Base-by-base conservation (phyloP, 2,888 invertebrate genomes). In the Notodonta dromedarius region DNA sequence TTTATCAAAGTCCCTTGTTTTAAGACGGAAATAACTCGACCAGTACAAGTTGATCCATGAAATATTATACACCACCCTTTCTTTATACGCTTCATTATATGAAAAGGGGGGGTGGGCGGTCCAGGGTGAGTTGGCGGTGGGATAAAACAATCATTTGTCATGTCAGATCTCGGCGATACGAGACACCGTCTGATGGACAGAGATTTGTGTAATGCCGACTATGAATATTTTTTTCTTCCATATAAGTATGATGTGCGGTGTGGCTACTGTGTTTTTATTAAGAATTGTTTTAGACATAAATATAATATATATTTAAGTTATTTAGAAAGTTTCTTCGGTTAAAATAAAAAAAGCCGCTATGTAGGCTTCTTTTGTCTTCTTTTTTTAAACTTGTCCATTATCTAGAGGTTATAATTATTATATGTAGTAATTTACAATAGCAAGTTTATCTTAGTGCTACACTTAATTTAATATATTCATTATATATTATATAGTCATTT, bases 141-240 rank as follows among this genome's bases (percentile, higher is more conserved):
- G 71, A 71, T 79, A 74, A 76, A 75, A 76, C 77, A 72, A 84
- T 89, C 87, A 90, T 93, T 92, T 89, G 89, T 92, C 91, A 88
- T 85, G 90, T 91, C 91, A 87, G 91, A 93, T 91, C 79, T 67
- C 70, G 66, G 84, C 74, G 92, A 92, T 91, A 90, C 72, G 86
- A 88, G 89, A 84, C 75, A 76, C 75, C 69, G 71, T 59, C 74
- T 88, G 91, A 91, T 87, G 91, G 90, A 86, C 89, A 78, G 77
- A 87, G 90, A 90, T 91, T 90, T 89, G 87, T 86, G 83, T 84
- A 81, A 86, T 85, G 74, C 79, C 73, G 78, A 81, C 87, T 87
- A 89, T 90, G 88, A 89, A 90, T 90, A 90, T 86, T 82, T 85
- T 87, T 82, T 71, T 63, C 57, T 67, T 64, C 59, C 55, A 39